Percentiles rank a stretch among this genome's conserved stretches.
phyloP scores from a whole-genome alignment of 2,113 vertebrate species.

The Colossoma macropomum region DNA sequence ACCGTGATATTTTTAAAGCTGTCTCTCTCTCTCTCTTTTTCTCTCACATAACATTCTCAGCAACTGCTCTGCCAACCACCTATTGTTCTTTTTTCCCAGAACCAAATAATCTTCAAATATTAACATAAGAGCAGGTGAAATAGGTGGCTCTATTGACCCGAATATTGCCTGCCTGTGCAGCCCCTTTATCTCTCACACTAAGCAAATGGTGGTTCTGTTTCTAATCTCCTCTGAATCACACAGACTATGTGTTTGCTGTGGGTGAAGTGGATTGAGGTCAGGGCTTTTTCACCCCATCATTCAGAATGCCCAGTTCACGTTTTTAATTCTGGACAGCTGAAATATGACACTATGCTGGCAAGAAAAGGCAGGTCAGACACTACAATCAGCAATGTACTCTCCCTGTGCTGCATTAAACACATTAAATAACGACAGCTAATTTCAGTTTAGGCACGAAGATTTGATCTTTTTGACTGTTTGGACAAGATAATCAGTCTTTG shows the following conservation, averaged over 20 bases:
- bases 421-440: slow-evolving; percentile 30
- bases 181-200: slow-evolving; percentile 28
- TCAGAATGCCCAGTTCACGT: slow-evolving; percentile 2
- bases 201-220: slow-evolving; percentile 28
- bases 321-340: slow-evolving; percentile 10
- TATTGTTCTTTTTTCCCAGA: too few species aligned
- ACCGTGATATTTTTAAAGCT: neutral
- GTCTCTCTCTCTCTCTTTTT: too few species aligned
- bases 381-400: neutral
- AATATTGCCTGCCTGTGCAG: neutral
- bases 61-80: neutral
- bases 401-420: slow-evolving; percentile 25
- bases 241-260: neutral
- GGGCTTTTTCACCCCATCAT: neutral
- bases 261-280: neutral
- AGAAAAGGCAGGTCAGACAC: slow-evolving; percentile 7
- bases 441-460: slow-evolving; percentile 10
- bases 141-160: slow-evolving; percentile 29
- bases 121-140: neutral
- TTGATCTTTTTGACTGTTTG: neutral
- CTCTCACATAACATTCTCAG: neutral
- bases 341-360: slow-evolving; percentile 21
- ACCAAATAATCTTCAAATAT: too few species aligned
- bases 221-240: slow-evolving; percentile 27
- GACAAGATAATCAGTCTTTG: slow-evolving; percentile 32